A percentile compares a stretch with the other conserved stretches of the same genome.
Evolutionary conservation across 2,797 vertebrate species (phyloP).

Genomic region (Muraenolepis orangiensis): DNA sequence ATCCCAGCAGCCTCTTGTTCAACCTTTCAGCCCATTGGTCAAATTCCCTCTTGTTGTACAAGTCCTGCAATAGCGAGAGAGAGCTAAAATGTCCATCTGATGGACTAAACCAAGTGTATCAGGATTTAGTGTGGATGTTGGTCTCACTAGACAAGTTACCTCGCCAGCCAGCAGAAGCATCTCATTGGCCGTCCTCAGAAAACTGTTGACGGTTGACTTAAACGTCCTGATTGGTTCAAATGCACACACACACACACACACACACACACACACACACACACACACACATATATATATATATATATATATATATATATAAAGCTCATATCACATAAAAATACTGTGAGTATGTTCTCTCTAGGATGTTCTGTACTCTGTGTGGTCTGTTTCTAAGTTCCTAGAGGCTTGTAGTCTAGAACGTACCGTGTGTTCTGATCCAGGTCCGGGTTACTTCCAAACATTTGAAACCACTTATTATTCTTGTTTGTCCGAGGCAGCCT

Average conservation of each 20-base stretch:
- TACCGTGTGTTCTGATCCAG: neutral
- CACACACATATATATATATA: too few relatives aligned
- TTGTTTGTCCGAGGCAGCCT: conserved; percentile 23
- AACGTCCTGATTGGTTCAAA: conserved; percentile 65
- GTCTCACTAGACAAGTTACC: conserved; percentile 62
- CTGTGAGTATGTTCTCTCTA: neutral
- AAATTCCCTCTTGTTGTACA: conserved; percentile 76
- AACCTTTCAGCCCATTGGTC: conserved; percentile 75
- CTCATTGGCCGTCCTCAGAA: conserved; percentile 77
- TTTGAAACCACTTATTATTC: conserved; percentile 36
- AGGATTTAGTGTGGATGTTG: neutral
- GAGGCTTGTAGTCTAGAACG: neutral
- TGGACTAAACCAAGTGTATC: neutral
- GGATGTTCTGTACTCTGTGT: neutral
- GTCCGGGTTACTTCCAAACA: conserved; percentile 41
- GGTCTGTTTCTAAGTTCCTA: neutral
- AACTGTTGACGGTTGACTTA: conserved; percentile 61
- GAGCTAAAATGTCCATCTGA: neutral
- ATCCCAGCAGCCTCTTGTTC: conserved; percentile 73
- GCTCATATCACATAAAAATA: neutral
- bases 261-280: conserved; percentile 12
- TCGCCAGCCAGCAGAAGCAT: conserved; percentile 73
- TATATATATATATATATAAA: too few relatives aligned
- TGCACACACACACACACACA: conserved; percentile 9
- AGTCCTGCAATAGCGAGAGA: conserved; percentile 72